Evolutionary conservation across 2,888 invertebrate species (phyloP).

Genomic region (Oscheius sp.): DNA sequence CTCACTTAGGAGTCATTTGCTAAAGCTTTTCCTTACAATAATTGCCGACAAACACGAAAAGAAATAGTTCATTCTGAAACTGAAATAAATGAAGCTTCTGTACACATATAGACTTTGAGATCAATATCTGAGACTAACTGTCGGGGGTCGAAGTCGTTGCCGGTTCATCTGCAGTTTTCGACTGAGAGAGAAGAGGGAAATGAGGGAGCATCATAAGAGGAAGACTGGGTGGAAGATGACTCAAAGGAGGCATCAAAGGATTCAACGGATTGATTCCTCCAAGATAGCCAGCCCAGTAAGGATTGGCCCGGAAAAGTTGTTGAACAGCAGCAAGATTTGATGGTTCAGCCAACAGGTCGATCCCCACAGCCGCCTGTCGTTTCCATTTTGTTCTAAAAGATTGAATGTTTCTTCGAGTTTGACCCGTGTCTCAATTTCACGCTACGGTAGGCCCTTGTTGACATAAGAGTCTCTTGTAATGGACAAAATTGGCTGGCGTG

Average conservation of each 20-base stretch:
- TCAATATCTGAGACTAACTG: conserved; percentile 8
- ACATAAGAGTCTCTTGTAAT: conserved; percentile 19
- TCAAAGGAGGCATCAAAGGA: conserved; percentile 7
- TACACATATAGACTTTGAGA: conserved; percentile 26
- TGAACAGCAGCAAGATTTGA: conserved; percentile 98
- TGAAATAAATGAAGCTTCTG: conserved; percentile 10
- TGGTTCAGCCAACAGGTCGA: conserved; percentile 94
- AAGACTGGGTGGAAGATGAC: conserved; percentile 1
- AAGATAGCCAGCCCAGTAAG: conserved; percentile 61
- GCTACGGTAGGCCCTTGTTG: conserved; percentile 12
- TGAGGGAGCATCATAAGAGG: conserved; percentile 23
- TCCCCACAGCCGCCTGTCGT: conserved; percentile 94
- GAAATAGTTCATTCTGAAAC: conserved; percentile 17
- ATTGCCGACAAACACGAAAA: conserved; percentile 2
- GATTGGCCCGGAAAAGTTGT: conserved; percentile 74
- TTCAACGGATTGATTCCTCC: conserved; percentile 15
- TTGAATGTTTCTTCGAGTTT: not conserved
- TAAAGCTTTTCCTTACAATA: conserved; percentile 21
- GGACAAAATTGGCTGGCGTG: conserved; percentile 29
- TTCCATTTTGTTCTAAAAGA: conserved; percentile 94
- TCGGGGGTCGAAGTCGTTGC: not conserved
- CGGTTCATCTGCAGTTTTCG: conserved; percentile 1
- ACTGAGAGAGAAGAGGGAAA: not conserved
- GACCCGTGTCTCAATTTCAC: too few relatives aligned
- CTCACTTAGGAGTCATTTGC: not conserved